These are phyloP conservation scores for Maconellicoccus hirsutus DNA, from an alignment of 1,140 invertebrate genomes.

Conservation along the genomic window DNA sequence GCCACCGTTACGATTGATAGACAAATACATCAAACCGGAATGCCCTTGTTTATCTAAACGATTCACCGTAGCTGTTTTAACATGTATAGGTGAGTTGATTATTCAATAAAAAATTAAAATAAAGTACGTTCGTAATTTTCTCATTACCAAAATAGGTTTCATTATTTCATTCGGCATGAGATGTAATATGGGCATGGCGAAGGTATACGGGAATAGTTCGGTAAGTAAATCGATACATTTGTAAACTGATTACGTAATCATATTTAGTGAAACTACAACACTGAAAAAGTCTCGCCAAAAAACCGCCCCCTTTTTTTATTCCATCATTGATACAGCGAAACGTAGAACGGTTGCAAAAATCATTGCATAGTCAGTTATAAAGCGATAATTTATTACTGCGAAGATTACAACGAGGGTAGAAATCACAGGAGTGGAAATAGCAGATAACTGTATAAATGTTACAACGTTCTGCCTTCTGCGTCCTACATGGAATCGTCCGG, in stretches of 20 bases:
- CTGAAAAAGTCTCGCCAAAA: background rate
- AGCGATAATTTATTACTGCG: background rate
- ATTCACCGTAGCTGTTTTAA: conserved; percentile 73
- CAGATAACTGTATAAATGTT: conserved; percentile 13
- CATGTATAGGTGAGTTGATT: conserved; percentile 56
- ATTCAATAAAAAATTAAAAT: too few species aligned
- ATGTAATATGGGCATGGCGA: conserved; percentile 93
- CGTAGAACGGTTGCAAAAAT: background rate
- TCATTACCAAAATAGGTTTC: conserved; percentile 52
- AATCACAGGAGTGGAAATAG: conserved; percentile 16
- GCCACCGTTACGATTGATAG: conserved; percentile 72
- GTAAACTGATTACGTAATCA: too few species aligned
- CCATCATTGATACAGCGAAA: too few species aligned
- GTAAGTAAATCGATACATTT: too few species aligned
- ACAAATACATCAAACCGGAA: conserved; percentile 75
- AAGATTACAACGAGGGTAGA: background rate
- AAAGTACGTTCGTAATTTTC: conserved; percentile 20
- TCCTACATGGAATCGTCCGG: background rate
- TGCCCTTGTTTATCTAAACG: conserved; percentile 76
- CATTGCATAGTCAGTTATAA: conserved; percentile 6
- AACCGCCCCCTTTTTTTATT: too few species aligned
- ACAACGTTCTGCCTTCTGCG: background rate
- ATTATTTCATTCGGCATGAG: conserved; percentile 89
- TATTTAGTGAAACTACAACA: too few species aligned
- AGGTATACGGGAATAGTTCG: conserved; percentile 46